Conservation (phyloP, 2,113 vertebrate species). For the Pseudorhombus dupliciocellatus region DNA sequence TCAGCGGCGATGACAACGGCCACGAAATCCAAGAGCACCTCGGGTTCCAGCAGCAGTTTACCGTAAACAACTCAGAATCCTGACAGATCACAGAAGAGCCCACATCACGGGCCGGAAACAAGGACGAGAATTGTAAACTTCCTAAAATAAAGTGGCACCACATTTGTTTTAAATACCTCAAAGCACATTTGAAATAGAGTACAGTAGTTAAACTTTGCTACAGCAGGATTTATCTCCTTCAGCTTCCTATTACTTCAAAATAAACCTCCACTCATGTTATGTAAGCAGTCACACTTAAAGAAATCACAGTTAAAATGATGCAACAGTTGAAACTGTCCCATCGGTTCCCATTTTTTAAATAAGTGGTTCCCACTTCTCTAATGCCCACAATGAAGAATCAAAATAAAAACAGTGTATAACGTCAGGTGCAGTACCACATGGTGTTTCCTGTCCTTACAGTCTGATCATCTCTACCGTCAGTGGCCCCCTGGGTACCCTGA, state of each 20-base stretch:
- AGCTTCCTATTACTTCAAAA: too few species aligned
- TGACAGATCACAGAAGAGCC: neutral
- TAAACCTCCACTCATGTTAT: neutral
- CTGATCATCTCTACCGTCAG: too few species aligned
- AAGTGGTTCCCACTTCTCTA: neutral
- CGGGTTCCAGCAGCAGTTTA: conserved; percentile 25
- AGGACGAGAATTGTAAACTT: too few species aligned
- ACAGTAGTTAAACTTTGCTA: neutral
- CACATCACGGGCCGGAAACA: neutral
- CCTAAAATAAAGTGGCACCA: conserved; percentile 8
- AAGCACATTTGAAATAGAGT: neutral
- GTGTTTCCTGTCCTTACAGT: too few species aligned
- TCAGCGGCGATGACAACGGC: neutral
- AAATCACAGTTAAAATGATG: conserved; percentile 35
- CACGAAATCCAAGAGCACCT: conserved; percentile 16
- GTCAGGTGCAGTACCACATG: neutral
- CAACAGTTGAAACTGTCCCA: too few species aligned
- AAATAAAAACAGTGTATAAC: too few species aligned
- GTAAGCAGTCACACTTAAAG: conserved; percentile 10
- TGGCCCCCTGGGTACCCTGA: too few species aligned
- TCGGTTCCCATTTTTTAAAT: neutral
- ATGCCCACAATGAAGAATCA: neutral
- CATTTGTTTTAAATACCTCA: neutral
- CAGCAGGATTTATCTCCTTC: too few species aligned
- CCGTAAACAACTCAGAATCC: conserved; percentile 4